phyloP scores from a whole-genome alignment of 2,888 invertebrate genomes.

The Pasiphila rectangulata region DNA sequence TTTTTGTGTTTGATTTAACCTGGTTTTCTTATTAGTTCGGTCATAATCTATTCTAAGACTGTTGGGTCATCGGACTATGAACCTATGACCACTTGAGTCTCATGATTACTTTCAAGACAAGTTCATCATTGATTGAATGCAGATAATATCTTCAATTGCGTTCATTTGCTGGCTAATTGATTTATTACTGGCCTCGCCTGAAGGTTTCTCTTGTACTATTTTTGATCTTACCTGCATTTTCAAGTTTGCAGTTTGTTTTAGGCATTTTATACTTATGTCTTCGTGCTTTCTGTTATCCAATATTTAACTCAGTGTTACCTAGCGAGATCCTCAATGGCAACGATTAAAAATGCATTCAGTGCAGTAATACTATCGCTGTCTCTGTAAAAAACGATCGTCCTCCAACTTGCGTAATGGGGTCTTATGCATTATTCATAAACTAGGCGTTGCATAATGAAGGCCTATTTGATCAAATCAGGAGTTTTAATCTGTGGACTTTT shows the following conservation, averaged over 20 bases:
- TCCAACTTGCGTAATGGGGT: slow-evolving; percentile 15
- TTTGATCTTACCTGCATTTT: not conserved
- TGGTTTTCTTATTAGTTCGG: slow-evolving; percentile 3
- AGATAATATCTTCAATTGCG: slow-evolving; percentile 19
- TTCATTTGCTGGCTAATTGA: slow-evolving; percentile 13
- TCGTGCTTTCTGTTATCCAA: not conserved
- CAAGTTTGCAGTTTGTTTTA: not conserved
- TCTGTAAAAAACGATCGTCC: slow-evolving; percentile 12
- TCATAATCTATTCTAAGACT: slow-evolving; percentile 25
- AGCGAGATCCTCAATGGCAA: too few relatives aligned
- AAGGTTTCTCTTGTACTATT: slow-evolving; percentile 2
- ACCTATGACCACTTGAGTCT: slow-evolving; percentile 30
- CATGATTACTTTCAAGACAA: slow-evolving; percentile 21
- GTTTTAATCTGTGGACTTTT: slow-evolving; percentile 3
- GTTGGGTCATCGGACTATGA: slow-evolving; percentile 28
- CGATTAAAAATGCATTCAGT: slow-evolving; percentile 5
- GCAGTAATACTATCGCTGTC: not conserved
- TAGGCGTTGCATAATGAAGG: slow-evolving; percentile 17
- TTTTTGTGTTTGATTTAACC: slow-evolving; percentile 1
- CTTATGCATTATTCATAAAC: slow-evolving; percentile 20
- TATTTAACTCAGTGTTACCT: not conserved
- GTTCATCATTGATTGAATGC: slow-evolving; percentile 23
- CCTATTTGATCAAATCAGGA: slow-evolving; percentile 10
- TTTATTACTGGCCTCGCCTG: slow-evolving; percentile 3
- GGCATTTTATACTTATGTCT: not conserved